phyloP scores from a whole-genome alignment of 2,888 invertebrate genomes.

The Nomada fucata region DNA sequence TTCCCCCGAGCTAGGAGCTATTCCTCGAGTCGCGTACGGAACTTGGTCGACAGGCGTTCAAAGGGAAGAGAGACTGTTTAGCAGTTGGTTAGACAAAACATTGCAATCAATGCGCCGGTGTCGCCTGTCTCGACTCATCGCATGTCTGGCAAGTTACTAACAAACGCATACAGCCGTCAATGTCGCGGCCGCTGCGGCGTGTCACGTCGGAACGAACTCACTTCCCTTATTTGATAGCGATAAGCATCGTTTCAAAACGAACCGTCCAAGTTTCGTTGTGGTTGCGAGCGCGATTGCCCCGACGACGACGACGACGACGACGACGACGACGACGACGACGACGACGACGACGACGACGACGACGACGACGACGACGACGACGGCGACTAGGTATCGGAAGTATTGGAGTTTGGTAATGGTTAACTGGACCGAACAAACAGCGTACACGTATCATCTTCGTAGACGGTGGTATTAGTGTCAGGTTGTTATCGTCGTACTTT shows the following conservation, averaged over 20 bases:
- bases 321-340: conserved; percentile 43
- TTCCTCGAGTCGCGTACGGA: neutral
- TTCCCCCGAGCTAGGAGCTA: neutral
- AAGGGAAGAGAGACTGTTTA: conserved; percentile 25
- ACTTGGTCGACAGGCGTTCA: conserved; percentile 29
- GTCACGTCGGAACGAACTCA: conserved; percentile 36
- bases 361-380: conserved; percentile 30
- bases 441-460: conserved; percentile 38
- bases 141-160: conserved; percentile 62
- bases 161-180: conserved; percentile 48
- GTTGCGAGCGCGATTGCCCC: conserved; percentile 37
- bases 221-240: conserved; percentile 58
- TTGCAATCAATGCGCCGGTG: conserved; percentile 55
- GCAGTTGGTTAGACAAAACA: conserved; percentile 56
- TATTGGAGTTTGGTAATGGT: conserved; percentile 71
- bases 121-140: conserved; percentile 55
- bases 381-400: conserved; percentile 63
- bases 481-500: conserved; percentile 65
- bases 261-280: conserved; percentile 63
- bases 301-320: neutral
- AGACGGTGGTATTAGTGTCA: conserved; percentile 41
- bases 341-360: neutral
- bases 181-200: conserved; percentile 22
- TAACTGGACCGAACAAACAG: conserved; percentile 71
- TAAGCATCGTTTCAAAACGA: conserved; percentile 63